These are phyloP conservation scores for Acrocephalus scirpaceus DNA, from an alignment of 2,797 vertebrate species.

Conservation along the genomic window DNA sequence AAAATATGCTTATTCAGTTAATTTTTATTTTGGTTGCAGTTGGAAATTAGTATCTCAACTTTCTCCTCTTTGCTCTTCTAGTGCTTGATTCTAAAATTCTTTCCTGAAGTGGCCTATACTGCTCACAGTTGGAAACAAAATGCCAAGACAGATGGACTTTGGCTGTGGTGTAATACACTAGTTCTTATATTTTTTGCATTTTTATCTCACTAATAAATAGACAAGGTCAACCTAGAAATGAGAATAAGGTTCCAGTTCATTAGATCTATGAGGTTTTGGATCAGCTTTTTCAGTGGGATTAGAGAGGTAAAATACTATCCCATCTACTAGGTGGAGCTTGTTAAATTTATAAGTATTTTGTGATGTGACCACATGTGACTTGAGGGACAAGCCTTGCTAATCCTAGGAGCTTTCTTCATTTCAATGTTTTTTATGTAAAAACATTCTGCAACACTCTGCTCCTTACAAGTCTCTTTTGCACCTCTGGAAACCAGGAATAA, in stretches of 20 bases:
- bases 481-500: conserved; percentile 12
- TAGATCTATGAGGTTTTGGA: neutral
- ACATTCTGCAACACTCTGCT: neutral
- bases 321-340: neutral
- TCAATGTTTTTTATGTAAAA: neutral
- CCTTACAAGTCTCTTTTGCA: neutral
- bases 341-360: neutral
- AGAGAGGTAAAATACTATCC: neutral
- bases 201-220: neutral
- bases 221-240: neutral
- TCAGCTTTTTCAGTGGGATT: neutral
- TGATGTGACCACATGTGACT: neutral
- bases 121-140: neutral
- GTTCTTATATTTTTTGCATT: neutral
- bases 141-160: neutral
- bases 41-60: neutral
- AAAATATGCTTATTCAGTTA: neutral
- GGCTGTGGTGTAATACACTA: neutral
- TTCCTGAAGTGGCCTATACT: neutral
- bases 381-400: neutral
- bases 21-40: neutral
- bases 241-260: neutral
- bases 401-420: neutral
- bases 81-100: neutral
- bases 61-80: neutral